Base-by-base conservation (phyloP, 2,888 invertebrate genomes). In the Trichogramma dendrolimi region DNA sequence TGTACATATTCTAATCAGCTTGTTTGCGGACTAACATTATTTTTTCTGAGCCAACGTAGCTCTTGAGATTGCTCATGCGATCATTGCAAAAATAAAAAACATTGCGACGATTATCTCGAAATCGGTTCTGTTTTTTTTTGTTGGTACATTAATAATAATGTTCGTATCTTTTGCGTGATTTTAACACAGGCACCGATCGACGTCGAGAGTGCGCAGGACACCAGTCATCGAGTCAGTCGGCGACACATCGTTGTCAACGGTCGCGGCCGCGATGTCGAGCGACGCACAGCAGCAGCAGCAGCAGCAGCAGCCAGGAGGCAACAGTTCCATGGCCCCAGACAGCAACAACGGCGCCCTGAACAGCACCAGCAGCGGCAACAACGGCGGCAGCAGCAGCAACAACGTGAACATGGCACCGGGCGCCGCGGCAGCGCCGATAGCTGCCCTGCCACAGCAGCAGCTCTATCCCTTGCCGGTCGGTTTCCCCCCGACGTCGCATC, bases 331-430 rank as follows among this genome's bases (percentile, higher is more conserved):
- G 62, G 73, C 74, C 63, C 69, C 70, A 74, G 83, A 88, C 84
- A 85, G 87, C 67, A 72, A 71, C 68, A 67, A 74, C 67, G 73
- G 75, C 63, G 73, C 72, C 61, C 68, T 68, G 60, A 68, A 63
- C 43, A 61, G 58, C 59, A 52, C 58, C 61, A 49, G 55, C 58
- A 39, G 51, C 41, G 47, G 62, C 73, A 4, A 70, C 75, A 40
- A 72, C 77, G 11, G 73, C 73, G 55, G 74, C 73, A 41, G 73
- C 74, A 38, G 51, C 39, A 51, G 39, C 51, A 5, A n/a, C 40
- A 5, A 11, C 53, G 27, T 27, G 27, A 27, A 27, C 27, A 27
- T 27, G 6, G 55, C 47, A 5, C 44, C 64, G 4, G 41, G 53
- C 14, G 41, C 43, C 4, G 10, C 6, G 5, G 1, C n/a, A 10